Base-by-base conservation (phyloP, 2,113 vertebrate species). In the Thalassoma bifasciatum region DNA sequence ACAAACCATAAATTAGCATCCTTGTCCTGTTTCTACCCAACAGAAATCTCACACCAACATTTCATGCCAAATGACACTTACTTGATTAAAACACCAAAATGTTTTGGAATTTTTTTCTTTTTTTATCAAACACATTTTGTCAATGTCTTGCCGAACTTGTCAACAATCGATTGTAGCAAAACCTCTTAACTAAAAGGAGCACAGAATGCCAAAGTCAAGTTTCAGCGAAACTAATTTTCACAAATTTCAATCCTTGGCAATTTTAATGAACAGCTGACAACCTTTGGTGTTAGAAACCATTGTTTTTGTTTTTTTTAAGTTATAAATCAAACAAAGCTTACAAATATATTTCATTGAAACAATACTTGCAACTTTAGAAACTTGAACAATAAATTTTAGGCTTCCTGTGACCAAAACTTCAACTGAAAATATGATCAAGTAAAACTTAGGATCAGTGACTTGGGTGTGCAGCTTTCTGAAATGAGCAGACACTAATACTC, bases 191-290 rank as follows among this genome's bases (percentile, higher is more conserved):
- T 84, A 76, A 86, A 83, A 83, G 46, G 40, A 87, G 73, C 21
- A 75, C 26, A 71, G 57, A 69, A 64, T 52, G 68, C 76, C 82
- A 87, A 69, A 85, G 72, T 66, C 10, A 82, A 80, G 74, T 77
- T 65, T 79, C 40, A 62, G 52, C 66, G 71, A 91, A 88, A 91
- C 73, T 4, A 65, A 61, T 75, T 24, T 84, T 84, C 72, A 68
- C 34, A 72, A 73, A 83, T 66, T 64, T 78, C 72, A 81, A 85
- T 89, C 87, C 84, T 85, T 87, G 82, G 83, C 79, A 51, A 74
- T 72, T 81, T 54, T 79, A 73, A 71, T 81, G 40, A 30, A 71
- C n/a, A 67, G 57, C 71, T 72, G 82, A 72, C 52, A 77, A 88
- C 75, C 81, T 90, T 85, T 86, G 86, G 87, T 84, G 87, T 68